Base-by-base conservation (phyloP, 2,888 invertebrate genomes). In the Synergus laeviventris region DNA sequence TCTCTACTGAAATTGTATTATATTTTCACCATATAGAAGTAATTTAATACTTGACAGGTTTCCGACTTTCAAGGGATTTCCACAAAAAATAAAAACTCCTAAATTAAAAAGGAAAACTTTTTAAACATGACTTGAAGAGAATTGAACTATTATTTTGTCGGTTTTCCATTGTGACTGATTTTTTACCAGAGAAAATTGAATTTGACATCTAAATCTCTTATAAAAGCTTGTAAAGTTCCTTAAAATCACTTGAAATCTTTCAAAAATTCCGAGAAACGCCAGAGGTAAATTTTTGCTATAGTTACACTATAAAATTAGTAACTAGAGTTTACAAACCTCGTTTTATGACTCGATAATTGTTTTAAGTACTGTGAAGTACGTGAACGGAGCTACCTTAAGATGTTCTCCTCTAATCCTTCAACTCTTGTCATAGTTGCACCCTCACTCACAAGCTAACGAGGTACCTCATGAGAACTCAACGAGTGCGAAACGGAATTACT, bases 401-500 rank as follows among this genome's bases (percentile, higher is more conserved):
- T n/a, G 9, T 54, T 18, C 18, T 18, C 8, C 18, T 18, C 49
- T 54, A 54, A 54, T 18, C n/a, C n/a, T 9, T 18, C 49, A 54
- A 54, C n/a, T 54, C 49, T 54, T 54, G 49, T 54, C 49, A 54
- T n/a, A 49, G 49, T 54, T 54, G 49, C 49, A 54, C 49, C 49
- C 49, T 54, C 49, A 9, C 49, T n/a, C 49, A 54, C 49, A 54
- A 54, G 49, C 49, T 54, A 54, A 54, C 49, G 49, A 54, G 49
- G 49, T 54, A 54, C 49, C 49, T 54, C 49, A 54, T 54, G 49
- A 54, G 49, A 54, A 54, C 49, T 18, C 49, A 54, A 54, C 49
- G 49, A 54, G 49, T 54, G 49, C 49, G 18, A 54, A 54, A 54
- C 18, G 49, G 49, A 54, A 54, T 54, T 54, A 54, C 49, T 54